phyloP scores from a whole-genome alignment of 30 jellyfish, hydroid and myxozoan species.

The Aurelia sp. region DNA sequence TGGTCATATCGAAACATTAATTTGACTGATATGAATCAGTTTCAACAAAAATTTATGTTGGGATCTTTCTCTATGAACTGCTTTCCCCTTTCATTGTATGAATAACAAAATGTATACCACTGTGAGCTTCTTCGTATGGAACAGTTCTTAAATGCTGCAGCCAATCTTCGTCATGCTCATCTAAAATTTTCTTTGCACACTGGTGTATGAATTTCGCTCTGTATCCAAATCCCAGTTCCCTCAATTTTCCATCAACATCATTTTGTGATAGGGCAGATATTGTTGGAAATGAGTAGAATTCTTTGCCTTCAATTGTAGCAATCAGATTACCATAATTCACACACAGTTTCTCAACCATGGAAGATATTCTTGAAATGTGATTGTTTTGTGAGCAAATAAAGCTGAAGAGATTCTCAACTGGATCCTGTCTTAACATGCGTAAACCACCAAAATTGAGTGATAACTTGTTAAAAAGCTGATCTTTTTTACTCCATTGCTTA shows the following conservation, averaged over 20 bases:
- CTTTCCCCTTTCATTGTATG: no score
- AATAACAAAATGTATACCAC: constrained; percentile 30
- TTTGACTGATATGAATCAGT: no score
- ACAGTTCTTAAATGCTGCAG: constrained; percentile 48
- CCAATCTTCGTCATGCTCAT: constrained; percentile 61
- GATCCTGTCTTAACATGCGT: constrained; percentile 91
- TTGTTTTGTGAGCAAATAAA: constrained; percentile 95
- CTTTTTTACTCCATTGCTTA: constrained; percentile 75
- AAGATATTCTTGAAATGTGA: constrained; percentile 78
- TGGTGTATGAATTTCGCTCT: constrained; percentile 90
- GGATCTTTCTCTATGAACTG: no score
- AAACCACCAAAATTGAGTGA: constrained; percentile 74
- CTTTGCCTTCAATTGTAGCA: constrained; percentile 41
- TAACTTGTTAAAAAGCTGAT: constrained; percentile 44
- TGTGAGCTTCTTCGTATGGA: constrained; percentile 87
- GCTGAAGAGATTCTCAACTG: constrained; percentile 91
- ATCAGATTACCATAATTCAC: constrained; percentile 59
- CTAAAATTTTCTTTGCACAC: constrained; percentile 71
- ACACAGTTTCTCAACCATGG: constrained; percentile 87
- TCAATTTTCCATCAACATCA: constrained; percentile 69
- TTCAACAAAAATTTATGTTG: no score
- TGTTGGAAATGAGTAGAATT: constrained; percentile 75
- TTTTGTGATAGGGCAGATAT: constrained; percentile 66
- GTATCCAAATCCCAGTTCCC: constrained; percentile 95
- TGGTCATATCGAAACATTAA: no score